Evolutionary conservation across 2,888 invertebrate species (phyloP), one percentile per base, ranked within the genome.

Genomic region (Eristalis arbustorum): DNA sequence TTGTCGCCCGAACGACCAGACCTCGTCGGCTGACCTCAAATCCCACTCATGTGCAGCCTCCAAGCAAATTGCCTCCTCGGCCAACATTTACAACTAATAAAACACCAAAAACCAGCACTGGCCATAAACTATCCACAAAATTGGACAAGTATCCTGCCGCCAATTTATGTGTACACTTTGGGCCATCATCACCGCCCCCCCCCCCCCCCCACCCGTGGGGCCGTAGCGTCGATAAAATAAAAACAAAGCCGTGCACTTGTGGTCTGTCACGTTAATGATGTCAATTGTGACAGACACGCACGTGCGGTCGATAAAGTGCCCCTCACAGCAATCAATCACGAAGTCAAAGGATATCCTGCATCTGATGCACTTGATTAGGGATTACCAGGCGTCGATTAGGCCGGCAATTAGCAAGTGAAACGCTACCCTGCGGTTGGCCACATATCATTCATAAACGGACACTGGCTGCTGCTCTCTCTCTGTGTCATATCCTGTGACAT

Each of bases 401-500:
- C 23, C n/a, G 8, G 34, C 14, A 34, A 11, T 57, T 66, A 59
- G 64, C 23, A 49, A 75, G 28, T 59, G 59, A 73, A 74, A 74
- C 56, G 37, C 18, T 34, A 73, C n/a, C n/a, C n/a, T n/a, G n/a
- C n/a, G n/a, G n/a, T n/a, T 61, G 49, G 3, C n/a, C 4, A n/a
- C 40, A 62, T 57, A 57, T 59, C 37, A 63, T 37, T 73, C 67
- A 42, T n/a, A 49, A 49, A 31, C 10, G 25, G 66, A 8, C 31
- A 31, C 8, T 8, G 31, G 31, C 31, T 8, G 67, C 62, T 57
- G 77, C 62, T 67, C 57, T 72, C 68, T 72, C 68, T 82, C 77
- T 22, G 77, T 77, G 77, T 77, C 82, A 82, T 72, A 72, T 57
- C 62, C 61, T 62, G 34, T 77, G 72, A 77, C 72, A 77, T 67